Base-by-base conservation (phyloP, 2,113 vertebrate genomes). In the Mus spicilegus region DNA sequence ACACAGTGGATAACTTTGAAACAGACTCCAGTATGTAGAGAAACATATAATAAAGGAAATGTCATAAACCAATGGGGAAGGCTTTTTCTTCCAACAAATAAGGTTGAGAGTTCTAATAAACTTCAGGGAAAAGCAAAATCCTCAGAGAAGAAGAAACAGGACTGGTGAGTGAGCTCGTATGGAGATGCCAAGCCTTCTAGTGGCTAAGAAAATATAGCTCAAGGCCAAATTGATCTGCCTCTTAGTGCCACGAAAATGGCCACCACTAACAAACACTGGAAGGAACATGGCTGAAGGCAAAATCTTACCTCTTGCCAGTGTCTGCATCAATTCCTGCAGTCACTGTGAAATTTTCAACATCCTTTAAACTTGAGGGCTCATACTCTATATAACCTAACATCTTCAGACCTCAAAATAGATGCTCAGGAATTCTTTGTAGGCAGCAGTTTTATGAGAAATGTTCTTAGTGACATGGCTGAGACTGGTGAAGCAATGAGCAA, bases 1-100 rank as follows among this genome's bases (percentile, higher is more conserved):
- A 85, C 70, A 96, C 93, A 95, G 85, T 95, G 80, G 73, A 72
- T 86, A 96, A 95, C 86, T 96, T 92, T 96, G 92, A 95, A 98
- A 93, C 54, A 96, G 77, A 90, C 72, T 90, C 28, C 58, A 94
- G n/a, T 87, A 86, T 86, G 61, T 51, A 96, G 75, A 88, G 95
- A 49, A 94, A 85, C 46, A 65, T 80, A 80, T 75, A 93, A 92
- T 93, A 73, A 95, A 95, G 36, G 85, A 93, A 90, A 92, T 81
- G 46, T 90, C 95, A 96, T 76, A 97, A 96, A 69, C 77, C 46
- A 95, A 89, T 69, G 77, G 33, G 65, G 46, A 82, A 93, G 51
- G 1, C 54, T 67, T 96, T 96, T 96, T 96, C 46, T 77, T 96
- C 70, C 42, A 95, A 70, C 22, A 80, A 93, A 80, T 85, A 95